These are phyloP conservation scores for Probosciger aterrimus DNA, from an alignment of 2,113 vertebrate species.

Conservation along the genomic window DNA sequence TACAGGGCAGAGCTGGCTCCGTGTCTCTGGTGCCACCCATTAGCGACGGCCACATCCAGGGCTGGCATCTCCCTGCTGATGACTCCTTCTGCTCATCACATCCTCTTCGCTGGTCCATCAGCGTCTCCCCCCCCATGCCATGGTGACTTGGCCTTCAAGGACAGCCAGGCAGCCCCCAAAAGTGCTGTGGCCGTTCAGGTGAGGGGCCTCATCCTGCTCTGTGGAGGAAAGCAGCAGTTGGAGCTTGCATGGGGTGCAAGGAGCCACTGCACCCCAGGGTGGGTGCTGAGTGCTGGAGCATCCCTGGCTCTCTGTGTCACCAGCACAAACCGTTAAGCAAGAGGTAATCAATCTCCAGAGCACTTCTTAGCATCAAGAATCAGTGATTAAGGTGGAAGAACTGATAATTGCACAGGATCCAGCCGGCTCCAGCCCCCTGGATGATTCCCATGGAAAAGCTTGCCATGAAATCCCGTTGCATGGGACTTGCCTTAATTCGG, in stretches of 20 bases:
- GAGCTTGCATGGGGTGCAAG: neutral
- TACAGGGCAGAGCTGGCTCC: neutral
- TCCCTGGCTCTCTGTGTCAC: neutral
- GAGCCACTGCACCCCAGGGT: rapidly evolving
- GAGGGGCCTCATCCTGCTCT: neutral
- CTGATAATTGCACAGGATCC: neutral
- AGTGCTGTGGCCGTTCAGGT: neutral
- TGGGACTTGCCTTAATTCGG: rapidly evolving
- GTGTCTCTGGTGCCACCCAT: neutral
- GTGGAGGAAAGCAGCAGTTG: rapidly evolving
- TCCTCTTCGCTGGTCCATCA: neutral
- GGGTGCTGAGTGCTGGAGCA: neutral
- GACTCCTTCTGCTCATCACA: neutral
- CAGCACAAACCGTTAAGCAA: neutral
- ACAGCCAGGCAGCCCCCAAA: neutral
- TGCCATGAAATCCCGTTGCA: neutral
- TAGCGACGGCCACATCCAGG: neutral
- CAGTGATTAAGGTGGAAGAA: neutral
- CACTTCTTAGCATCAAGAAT: neutral
- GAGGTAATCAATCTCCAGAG: neutral
- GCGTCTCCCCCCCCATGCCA: rapidly evolving
- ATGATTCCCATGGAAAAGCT: neutral
- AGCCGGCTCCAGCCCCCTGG: neutral
- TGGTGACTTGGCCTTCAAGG: neutral
- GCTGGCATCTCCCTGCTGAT: neutral